These are phyloP conservation scores for Brachyptera putata DNA, from an alignment of 2,888 invertebrate species.

Conservation along the genomic window DNA sequence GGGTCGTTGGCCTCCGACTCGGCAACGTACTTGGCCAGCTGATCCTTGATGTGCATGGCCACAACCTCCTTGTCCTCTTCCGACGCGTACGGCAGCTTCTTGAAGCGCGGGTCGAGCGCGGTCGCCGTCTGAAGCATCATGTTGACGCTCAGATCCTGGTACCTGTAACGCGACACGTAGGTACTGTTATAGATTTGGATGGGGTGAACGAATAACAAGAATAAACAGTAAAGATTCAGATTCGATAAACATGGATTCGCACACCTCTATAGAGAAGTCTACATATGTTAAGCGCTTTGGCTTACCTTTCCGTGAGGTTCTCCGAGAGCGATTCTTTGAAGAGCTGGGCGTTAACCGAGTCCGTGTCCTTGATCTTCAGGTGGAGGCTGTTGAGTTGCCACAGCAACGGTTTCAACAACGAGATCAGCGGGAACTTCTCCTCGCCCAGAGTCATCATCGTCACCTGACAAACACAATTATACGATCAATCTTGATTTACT, in stretches of 20 bases:
- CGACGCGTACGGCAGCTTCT: conserved; percentile 46
- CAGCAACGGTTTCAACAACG: conserved; percentile 49
- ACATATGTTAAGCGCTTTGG: background rate
- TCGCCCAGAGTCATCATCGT: conserved; percentile 49
- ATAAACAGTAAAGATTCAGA: too few relatives aligned
- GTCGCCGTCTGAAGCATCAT: conserved; percentile 47
- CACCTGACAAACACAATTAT: conserved; percentile 38
- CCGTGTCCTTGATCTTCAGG: conserved; percentile 44
- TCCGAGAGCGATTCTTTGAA: conserved; percentile 45
- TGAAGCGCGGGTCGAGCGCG: conserved; percentile 48
- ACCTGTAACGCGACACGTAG: conserved; percentile 39
- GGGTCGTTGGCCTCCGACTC: conserved; percentile 33
- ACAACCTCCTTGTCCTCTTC: conserved; percentile 46
- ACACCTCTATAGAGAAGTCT: background rate
- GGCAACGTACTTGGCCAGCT: conserved; percentile 43
- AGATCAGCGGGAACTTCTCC: conserved; percentile 49
- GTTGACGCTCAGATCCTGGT: conserved; percentile 43
- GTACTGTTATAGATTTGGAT: too few relatives aligned
- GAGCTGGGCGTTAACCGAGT: conserved; percentile 41
- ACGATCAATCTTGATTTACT: too few relatives aligned
- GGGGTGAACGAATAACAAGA: too few relatives aligned
- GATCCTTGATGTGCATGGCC: conserved; percentile 43
- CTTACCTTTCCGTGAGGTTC: conserved; percentile 39
- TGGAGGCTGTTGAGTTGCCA: conserved; percentile 48
- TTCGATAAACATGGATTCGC: too few relatives aligned